Conservation (phyloP, 2,797 vertebrate genomes). For the Loriculus beryllinus region DNA sequence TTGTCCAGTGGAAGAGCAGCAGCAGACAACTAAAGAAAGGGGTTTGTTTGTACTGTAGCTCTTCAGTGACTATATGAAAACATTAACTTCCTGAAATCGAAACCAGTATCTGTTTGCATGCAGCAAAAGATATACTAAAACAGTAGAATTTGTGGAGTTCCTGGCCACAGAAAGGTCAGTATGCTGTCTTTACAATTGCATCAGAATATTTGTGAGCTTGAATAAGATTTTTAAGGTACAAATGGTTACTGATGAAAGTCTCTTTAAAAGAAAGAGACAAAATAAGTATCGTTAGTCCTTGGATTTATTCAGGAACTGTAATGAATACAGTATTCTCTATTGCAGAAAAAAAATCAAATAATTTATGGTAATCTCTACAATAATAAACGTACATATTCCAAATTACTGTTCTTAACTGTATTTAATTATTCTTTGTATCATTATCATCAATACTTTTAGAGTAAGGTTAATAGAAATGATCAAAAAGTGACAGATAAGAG, state of each 20-base stretch:
- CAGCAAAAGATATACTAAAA: neutral
- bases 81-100: neutral
- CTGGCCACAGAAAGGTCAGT: neutral
- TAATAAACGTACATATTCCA: neutral
- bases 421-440: constrained; percentile 28
- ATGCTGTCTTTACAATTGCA: neutral
- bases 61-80: neutral
- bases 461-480: constrained; percentile 33
- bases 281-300: neutral
- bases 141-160: neutral
- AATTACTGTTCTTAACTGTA: neutral
- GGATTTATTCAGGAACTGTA: neutral
- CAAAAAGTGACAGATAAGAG: constrained; percentile 20
- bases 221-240: neutral
- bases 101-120: neutral
- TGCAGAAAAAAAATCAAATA: neutral
- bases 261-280: neutral
- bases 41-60: neutral
- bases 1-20: neutral
- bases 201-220: neutral
- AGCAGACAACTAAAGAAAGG: neutral
- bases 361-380: constrained; percentile 3
- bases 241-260: neutral
- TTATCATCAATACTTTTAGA: neutral
- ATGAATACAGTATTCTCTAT: neutral